Evolutionary conservation across 2,888 invertebrate species (phyloP).

Genomic region (Cyclophora punctaria): DNA sequence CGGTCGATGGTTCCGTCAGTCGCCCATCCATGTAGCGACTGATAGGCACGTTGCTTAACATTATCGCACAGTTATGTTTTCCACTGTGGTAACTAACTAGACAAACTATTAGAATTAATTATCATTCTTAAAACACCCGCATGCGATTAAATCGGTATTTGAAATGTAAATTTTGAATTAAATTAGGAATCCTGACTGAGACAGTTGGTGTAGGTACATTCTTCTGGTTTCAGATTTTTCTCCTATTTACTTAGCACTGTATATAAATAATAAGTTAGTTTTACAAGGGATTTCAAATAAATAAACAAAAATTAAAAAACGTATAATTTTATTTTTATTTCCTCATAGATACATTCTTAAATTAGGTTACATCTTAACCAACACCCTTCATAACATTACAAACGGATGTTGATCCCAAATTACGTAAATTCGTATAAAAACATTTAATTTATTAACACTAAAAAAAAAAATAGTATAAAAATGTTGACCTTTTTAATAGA

Average conservation of each 20-base stretch:
- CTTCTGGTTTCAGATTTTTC: too few species aligned
- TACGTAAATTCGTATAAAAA: conserved; percentile 25
- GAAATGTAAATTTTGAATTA: not conserved
- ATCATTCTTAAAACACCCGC: conserved; percentile 6
- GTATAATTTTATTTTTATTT: conserved; percentile 49
- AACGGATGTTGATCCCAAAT: conserved; percentile 53
- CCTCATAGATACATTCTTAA: conserved; percentile 58
- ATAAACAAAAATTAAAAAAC: conserved; percentile 16
- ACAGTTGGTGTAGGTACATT: too few species aligned
- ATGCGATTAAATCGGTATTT: conserved; percentile 5
- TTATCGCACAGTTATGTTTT: too few species aligned
- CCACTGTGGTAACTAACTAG: too few species aligned
- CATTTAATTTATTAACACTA: not conserved
- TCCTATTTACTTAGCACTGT: too few species aligned
- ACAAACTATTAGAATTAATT: too few species aligned
- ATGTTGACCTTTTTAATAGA: too few species aligned
- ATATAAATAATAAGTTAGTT: not conserved
- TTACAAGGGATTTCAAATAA: not conserved
- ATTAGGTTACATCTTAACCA: conserved; percentile 68
- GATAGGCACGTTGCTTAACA: too few species aligned
- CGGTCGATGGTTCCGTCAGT: too few species aligned
- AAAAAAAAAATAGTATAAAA: not conserved
- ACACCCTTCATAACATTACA: conserved; percentile 58
- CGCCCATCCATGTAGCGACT: too few species aligned
- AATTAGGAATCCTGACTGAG: too few species aligned